These are phyloP conservation scores for Danio albolineatus DNA, from an alignment of 2,797 vertebrate genomes.

Conservation along the genomic window DNA sequence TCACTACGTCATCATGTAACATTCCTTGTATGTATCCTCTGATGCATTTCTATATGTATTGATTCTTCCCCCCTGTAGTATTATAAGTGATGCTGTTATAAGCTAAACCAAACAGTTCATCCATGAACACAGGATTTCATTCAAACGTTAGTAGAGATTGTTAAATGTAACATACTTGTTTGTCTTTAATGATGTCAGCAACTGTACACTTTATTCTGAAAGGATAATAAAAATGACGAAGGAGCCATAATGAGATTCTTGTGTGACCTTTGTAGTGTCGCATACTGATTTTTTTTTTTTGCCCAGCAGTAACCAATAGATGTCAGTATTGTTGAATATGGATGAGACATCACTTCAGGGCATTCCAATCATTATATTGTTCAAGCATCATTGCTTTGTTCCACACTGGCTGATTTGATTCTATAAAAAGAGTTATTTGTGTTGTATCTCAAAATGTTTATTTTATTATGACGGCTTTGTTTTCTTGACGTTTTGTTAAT, in stretches of 20 bases:
- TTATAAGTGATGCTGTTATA: background rate
- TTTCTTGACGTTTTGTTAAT: background rate
- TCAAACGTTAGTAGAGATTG: background rate
- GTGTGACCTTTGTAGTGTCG: slow-evolving; percentile 44
- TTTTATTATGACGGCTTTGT: background rate
- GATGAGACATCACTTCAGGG: slow-evolving; percentile 21
- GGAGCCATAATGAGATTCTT: slow-evolving; percentile 33
- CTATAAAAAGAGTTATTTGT: background rate
- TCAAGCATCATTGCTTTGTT: slow-evolving; percentile 23
- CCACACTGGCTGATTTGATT: background rate
- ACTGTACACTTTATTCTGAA: slow-evolving; percentile 4
- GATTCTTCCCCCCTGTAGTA: background rate
- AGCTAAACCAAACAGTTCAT: background rate
- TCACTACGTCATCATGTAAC: slow-evolving; percentile 2
- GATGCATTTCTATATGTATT: background rate
- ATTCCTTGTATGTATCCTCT: slow-evolving; percentile 5
- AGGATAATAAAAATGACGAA: slow-evolving; percentile 21
- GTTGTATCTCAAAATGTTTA: background rate
- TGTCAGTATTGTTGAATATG: slow-evolving; percentile 57
- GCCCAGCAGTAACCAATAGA: slow-evolving; percentile 36
- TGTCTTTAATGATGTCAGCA: slow-evolving; percentile 23
- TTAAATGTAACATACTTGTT: background rate
- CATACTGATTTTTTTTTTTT: slow-evolving; percentile 16
- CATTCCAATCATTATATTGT: slow-evolving; percentile 7
- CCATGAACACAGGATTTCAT: background rate